Evolutionary conservation across 2,888 invertebrate genomes (phyloP), one percentile per base, ranked within the genome.

Genomic region (Amitus sp.): DNA sequence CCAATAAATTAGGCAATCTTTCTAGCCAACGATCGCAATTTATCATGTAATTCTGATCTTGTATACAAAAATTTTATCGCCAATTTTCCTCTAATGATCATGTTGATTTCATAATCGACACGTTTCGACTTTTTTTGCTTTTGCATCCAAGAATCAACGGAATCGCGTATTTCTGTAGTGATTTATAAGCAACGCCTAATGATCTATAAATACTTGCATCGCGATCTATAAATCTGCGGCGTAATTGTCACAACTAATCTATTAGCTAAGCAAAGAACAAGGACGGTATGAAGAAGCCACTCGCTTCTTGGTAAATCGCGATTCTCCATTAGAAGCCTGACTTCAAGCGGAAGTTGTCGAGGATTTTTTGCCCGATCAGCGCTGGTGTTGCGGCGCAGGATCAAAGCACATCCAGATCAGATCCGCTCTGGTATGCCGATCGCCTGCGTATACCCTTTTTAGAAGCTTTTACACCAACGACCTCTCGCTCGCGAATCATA

Each of bases 381-480:
- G 63, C 60, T 58, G 66, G 67, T 67, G 72, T 68, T 61, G 71
- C 68, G 65, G 67, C 65, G 13, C 50, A 19, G 62, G 67, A 73
- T 75, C 70, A 70, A 71, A 73, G 71, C 62, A 50, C 61, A 58
- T 58, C 57, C 62, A 60, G 69, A 69, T 71, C 67, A 62, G 63
- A 60, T 63, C 67, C 63, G 65, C 66, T 64, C 70, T 70, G 68
- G 68, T 68, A 65, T 47, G 45, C 70, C 72, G 74, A 74, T 75
- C 74, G 74, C 72, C 66, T 65, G n/a, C n/a, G 72, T 72, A 71
- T 77, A 75, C 72, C 74, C 76, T 74, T 77, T 74, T 71, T 70
- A 63, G 72, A 74, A 69, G 61, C 62, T 73, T 76, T 76, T 75
- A 72, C 74, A 67, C 73, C 63, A 63, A 50, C 64, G 67, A 60